A percentile compares a stretch with the other conserved stretches of the same genome.
phyloP scores from a whole-genome alignment of 1,140 invertebrate genomes.

The Caerostris darwini region DNA sequence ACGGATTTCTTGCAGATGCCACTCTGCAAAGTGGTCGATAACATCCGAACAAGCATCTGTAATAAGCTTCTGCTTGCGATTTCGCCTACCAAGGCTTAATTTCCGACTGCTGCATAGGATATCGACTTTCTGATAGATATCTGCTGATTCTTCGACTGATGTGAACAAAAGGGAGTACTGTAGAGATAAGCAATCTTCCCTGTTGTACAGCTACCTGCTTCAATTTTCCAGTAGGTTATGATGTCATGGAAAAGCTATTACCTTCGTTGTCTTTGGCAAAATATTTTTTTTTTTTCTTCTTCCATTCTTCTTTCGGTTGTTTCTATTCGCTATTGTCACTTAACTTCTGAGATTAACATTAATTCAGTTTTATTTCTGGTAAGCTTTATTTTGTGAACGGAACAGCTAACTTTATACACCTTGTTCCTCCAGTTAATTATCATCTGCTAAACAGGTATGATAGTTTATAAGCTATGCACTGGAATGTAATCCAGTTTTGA shows the following conservation, averaged over 20 bases:
- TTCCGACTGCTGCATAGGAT: not conserved
- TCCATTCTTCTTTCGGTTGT: not conserved
- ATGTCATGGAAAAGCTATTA: slow-evolving; percentile 36
- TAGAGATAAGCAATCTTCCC: slow-evolving; percentile 19
- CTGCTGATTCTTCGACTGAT: slow-evolving; percentile 31
- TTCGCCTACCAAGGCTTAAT: slow-evolving; percentile 24
- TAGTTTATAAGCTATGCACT: no score
- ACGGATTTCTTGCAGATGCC: slow-evolving; percentile 44
- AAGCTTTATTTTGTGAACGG: no score
- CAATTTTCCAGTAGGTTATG: slow-evolving; percentile 38
- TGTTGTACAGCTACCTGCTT: slow-evolving; percentile 13
- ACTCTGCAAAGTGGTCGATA: slow-evolving; percentile 57
- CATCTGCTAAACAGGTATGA: no score
- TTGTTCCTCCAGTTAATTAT: no score
- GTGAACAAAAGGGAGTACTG: slow-evolving; percentile 4
- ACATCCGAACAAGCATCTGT: slow-evolving; percentile 40
- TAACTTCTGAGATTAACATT: not conserved
- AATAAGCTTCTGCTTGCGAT: slow-evolving; percentile 27
- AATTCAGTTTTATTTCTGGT: no score
- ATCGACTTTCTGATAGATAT: slow-evolving; percentile 35
- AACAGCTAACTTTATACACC: no score
- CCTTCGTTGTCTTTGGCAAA: not conserved
- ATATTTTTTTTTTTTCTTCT: not conserved
- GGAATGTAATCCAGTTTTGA: no score
- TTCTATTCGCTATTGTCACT: not conserved